Base-by-base conservation (phyloP, 2,888 invertebrate genomes). In the Toxonevra muliebris region DNA sequence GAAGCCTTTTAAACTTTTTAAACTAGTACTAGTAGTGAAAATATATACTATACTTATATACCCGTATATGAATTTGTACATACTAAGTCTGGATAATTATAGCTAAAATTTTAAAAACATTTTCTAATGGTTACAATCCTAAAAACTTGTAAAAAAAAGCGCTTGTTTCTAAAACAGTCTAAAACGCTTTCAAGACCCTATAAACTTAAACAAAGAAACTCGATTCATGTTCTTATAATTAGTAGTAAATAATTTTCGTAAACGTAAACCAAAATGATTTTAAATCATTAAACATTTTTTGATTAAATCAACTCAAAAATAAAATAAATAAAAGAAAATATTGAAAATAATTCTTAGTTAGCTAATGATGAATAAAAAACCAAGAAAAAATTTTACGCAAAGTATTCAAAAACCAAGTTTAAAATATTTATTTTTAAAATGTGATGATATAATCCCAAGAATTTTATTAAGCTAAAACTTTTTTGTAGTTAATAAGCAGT, bases 151-250 rank as follows among this genome's bases (percentile, higher is more conserved):
- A 17, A 17, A 71, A 70, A 72, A 76, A 30, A 7, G 7, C 69
- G 76, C 78, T 77, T 76, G 79, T 79, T 79, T 78, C 71, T 71
- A 79, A 78, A 79, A 76, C 71, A 65, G 62, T 61, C 65, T 2
- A 30, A 30, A 30, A 30, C 30, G 30, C 30, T 30, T 30, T 30
- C 30, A 30, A 30, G 7, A 30, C 30, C 30, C 30, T 30, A 30
- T 30, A 30, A 4, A 30, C 30, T 30, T 30, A 30, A 30, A 30
- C 30, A 4, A 30, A 2, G n/a, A 4, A 30, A 30, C 30, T 30
- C 30, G 2, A 30, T 30, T 30, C 30, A 30, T 30, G 30, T 30
- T 30, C 30, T 30, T 30, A 30, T 30, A 30, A 30, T 30, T 30
- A 30, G 30, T 30, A 30, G 30, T 30, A 30, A 30, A 30, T 30